These are phyloP conservation scores for Acipenser ruthenus DNA, from an alignment of 2,797 vertebrate genomes.

Conservation along the genomic window DNA sequence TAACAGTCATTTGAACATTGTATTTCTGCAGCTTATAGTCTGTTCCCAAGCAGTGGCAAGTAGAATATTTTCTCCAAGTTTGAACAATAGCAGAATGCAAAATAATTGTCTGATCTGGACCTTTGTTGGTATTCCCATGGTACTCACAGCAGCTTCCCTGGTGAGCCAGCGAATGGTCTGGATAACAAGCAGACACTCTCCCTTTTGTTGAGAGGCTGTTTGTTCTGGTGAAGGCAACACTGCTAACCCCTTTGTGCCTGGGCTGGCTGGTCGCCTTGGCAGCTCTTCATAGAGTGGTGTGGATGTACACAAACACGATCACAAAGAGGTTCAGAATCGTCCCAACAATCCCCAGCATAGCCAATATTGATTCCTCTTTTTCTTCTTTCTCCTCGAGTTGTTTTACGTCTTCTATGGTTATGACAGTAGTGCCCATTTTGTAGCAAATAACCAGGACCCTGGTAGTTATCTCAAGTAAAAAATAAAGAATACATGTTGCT, in stretches of 20 bases:
- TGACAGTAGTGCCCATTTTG: slow-evolving; percentile 76
- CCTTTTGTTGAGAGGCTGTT: neutral
- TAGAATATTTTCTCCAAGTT: neutral
- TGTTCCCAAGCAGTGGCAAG: neutral
- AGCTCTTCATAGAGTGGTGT: slow-evolving; percentile 70
- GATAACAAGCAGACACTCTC: neutral
- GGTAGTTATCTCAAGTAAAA: slow-evolving; percentile 62
- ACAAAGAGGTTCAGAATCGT: slow-evolving; percentile 84
- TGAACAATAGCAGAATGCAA: neutral
- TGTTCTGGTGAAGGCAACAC: neutral
- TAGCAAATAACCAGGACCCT: slow-evolving; percentile 52
- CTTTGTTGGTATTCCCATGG: neutral
- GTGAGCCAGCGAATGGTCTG: neutral
- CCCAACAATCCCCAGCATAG: slow-evolving; percentile 76
- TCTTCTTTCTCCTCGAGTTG: slow-evolving; percentile 79
- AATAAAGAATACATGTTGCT: slow-evolving; percentile 34
- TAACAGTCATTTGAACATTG: neutral
- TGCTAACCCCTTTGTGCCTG: slow-evolving; percentile 10
- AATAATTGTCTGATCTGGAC: neutral
- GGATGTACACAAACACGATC: slow-evolving; percentile 83
- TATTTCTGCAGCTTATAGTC: neutral
- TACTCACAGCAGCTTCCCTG: neutral
- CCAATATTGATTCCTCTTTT: slow-evolving; percentile 82
- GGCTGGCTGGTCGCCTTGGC: slow-evolving; percentile 17
- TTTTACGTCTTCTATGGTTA: slow-evolving; percentile 73